Percentiles rank a stretch among this genome's conserved stretches.
Conservation (phyloP, 64 coral and sea anemone genomes). For the Pocillopora verrucosa region DNA sequence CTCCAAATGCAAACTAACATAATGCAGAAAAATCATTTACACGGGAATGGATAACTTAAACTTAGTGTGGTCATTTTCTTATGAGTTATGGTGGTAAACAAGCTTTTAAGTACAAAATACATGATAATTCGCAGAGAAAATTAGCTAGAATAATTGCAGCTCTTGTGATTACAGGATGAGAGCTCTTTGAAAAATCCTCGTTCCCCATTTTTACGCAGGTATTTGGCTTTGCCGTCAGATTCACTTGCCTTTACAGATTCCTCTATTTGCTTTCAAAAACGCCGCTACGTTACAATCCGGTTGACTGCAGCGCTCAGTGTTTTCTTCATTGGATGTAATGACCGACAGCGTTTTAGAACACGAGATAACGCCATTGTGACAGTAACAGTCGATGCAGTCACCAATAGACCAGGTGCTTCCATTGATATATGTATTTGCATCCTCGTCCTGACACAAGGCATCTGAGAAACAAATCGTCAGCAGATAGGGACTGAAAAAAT, state of each 20-base stretch:
- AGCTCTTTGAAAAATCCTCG: too few species aligned
- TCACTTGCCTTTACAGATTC: conserved; percentile 40
- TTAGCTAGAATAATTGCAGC: too few species aligned
- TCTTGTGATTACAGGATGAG: too few species aligned
- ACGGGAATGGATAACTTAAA: too few species aligned
- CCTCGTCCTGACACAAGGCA: conserved; percentile 10
- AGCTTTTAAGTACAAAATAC: too few species aligned
- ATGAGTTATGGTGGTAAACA: too few species aligned
- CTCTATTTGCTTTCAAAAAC: background rate
- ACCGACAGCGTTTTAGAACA: background rate
- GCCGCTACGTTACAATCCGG: conserved; percentile 20
- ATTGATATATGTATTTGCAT: conserved; percentile 19
- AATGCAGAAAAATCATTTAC: background rate
- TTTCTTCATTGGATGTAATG: background rate
- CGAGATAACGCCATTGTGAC: conserved; percentile 2
- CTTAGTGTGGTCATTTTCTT: too few species aligned
- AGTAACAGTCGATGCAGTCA: conserved; percentile 24
- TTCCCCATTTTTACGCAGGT: too few species aligned
- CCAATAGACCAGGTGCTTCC: conserved; percentile 31
- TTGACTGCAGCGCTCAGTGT: conserved; percentile 27
- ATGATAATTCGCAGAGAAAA: too few species aligned
- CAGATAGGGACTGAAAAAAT: background rate
- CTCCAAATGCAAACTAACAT: conserved; percentile 48
- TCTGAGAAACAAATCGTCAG: conserved; percentile 9
- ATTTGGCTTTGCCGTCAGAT: background rate